These are phyloP conservation scores for Pelvicachromis taeniatus DNA, from an alignment of 2,113 vertebrate genomes.

Conservation along the genomic window DNA sequence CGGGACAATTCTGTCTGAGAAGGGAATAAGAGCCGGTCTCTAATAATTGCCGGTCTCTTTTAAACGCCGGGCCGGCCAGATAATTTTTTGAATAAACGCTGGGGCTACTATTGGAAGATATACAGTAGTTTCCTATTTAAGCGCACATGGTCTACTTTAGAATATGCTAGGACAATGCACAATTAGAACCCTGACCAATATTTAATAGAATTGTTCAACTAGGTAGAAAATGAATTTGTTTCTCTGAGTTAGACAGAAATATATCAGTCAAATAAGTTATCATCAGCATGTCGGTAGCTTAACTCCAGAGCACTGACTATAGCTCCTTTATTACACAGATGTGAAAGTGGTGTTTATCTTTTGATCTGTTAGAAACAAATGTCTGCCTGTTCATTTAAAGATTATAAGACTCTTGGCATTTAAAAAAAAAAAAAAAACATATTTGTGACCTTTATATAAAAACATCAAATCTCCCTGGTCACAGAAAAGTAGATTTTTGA, in stretches of 20 bases:
- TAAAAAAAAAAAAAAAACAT: not conserved
- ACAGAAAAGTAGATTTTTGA: not conserved
- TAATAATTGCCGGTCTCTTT: too few species aligned
- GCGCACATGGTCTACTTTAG: not conserved
- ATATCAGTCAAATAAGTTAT: not conserved
- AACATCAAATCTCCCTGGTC: not conserved
- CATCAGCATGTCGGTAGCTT: not conserved
- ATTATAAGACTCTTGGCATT: not conserved
- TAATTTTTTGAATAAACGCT: too few species aligned
- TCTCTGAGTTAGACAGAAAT: not conserved
- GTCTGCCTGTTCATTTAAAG: not conserved
- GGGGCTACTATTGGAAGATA: too few species aligned
- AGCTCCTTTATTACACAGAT: not conserved
- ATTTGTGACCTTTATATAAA: not conserved
- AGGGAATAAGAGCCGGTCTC: too few species aligned
- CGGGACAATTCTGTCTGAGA: too few species aligned
- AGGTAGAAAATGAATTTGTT: not conserved
- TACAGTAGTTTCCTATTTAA: not conserved
- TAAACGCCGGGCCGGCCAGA: too few species aligned
- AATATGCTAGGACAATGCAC: not conserved
- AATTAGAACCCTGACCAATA: not conserved
- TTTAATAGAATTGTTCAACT: not conserved
- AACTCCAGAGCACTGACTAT: fast-evolving
- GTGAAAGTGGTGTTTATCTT: not conserved
- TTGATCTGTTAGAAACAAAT: not conserved